These are phyloP conservation scores for Xerus rutilus DNA, from an alignment of 2,797 vertebrate genomes.

Conservation along the genomic window DNA sequence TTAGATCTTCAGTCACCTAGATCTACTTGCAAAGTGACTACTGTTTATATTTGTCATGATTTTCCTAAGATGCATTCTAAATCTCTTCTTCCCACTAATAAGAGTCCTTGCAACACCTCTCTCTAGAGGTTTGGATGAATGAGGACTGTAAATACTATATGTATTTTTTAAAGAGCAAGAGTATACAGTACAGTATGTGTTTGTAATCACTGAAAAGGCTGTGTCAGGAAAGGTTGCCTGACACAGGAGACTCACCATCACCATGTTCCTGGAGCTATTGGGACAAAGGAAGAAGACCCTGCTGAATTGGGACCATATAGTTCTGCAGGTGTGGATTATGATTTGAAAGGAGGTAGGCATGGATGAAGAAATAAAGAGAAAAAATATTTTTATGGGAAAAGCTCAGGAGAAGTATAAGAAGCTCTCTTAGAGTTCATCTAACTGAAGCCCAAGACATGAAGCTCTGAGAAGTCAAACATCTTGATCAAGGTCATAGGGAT, in stretches of 20 bases:
- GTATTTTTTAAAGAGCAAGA: background rate
- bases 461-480: background rate
- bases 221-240: background rate
- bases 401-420: background rate
- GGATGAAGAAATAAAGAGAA: background rate
- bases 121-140: background rate
- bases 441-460: background rate
- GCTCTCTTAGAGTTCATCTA: background rate
- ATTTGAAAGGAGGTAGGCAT: background rate
- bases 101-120: background rate
- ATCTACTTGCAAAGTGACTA: background rate
- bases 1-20: background rate
- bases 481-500: background rate
- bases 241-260: background rate
- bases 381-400: background rate
- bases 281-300: background rate
- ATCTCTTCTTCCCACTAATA: background rate
- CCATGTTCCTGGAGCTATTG: background rate
- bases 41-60: slow-evolving; percentile 19
- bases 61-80: slow-evolving; percentile 8
- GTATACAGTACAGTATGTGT: background rate
- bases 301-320: background rate
- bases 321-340: background rate
- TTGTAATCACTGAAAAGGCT: background rate
- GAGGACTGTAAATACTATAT: background rate